These are phyloP conservation scores for Sprattus sprattus DNA, from an alignment of 2,113 vertebrate genomes.

Conservation along the genomic window DNA sequence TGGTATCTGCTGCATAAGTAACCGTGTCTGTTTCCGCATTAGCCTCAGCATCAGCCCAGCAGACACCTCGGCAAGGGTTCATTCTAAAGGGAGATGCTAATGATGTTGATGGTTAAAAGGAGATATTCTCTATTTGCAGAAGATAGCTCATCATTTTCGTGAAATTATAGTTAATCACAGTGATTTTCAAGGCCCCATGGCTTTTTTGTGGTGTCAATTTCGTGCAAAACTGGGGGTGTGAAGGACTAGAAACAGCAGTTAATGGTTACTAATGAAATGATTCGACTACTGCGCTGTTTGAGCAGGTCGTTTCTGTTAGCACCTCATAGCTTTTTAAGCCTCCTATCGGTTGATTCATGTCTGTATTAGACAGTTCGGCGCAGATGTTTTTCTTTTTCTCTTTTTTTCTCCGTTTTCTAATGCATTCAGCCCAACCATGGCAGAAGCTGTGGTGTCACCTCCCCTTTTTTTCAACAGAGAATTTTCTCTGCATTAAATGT, in stretches of 20 bases:
- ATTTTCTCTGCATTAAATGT: constrained; percentile 62
- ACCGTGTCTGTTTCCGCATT: constrained; percentile 38
- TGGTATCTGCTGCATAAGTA: constrained; percentile 42
- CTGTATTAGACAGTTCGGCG: not conserved
- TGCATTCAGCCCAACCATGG: constrained; percentile 54
- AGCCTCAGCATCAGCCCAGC: constrained; percentile 20
- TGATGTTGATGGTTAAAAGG: constrained; percentile 3
- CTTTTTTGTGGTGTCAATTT: not conserved
- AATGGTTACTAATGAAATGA: constrained; percentile 17
- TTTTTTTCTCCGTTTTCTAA: constrained; percentile 32
- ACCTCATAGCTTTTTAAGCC: not conserved
- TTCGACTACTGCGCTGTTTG: not conserved
- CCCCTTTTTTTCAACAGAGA: constrained; percentile 62
- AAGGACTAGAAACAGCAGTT: not conserved
- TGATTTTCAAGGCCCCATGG: constrained; percentile 14
- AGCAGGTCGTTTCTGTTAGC: not conserved
- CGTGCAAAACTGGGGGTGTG: not conserved
- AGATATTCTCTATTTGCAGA: constrained; percentile 5
- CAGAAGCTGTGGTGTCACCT: constrained; percentile 60
- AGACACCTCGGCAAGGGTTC: not conserved
- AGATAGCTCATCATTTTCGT: constrained; percentile 11
- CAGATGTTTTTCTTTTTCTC: not conserved
- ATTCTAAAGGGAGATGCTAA: not conserved
- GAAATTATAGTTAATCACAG: constrained; percentile 17
- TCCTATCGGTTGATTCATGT: not conserved